Evolutionary conservation across 2,113 vertebrate species (phyloP).

Genomic region (Silurus asotus): DNA sequence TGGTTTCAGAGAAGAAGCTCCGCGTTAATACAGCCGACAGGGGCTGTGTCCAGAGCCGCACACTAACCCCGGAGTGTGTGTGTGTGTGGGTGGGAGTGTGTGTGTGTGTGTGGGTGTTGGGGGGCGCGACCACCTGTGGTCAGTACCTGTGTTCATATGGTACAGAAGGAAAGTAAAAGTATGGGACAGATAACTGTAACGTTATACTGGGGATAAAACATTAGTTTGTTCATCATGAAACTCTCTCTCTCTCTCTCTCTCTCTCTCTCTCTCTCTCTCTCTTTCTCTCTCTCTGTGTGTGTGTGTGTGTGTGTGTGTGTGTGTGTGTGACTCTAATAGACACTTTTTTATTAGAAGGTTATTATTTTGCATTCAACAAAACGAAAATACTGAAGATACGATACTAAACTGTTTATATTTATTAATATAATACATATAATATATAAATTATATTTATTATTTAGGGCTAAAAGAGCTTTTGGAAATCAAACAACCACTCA

Average conservation of each 20-base stretch:
- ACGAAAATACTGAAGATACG: no score
- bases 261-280: neutral
- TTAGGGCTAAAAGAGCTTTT: no score
- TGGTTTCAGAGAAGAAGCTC: neutral
- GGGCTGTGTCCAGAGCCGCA: neutral
- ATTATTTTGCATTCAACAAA: no score
- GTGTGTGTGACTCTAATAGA: no score
- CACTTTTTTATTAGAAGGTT: no score
- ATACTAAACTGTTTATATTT: no score
- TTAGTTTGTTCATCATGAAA: neutral
- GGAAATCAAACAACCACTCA: no score
- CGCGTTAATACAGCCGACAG: neutral
- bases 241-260: neutral
- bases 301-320: no score
- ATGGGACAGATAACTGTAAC: neutral
- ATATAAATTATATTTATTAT: no score
- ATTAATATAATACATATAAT: no score
- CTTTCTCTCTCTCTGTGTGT: neutral
- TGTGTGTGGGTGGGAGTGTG: no score
- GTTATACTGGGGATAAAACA: neutral
- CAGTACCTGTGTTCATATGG: neutral
- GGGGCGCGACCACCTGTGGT: neutral
- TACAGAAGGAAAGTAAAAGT: neutral
- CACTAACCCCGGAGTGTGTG: neutral
- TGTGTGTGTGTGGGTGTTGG: no score